These are phyloP conservation scores for Sycon ciliatum DNA, from an alignment of 37 sponge, comb jelly and placozoan genomes.

Conservation along the genomic window DNA sequence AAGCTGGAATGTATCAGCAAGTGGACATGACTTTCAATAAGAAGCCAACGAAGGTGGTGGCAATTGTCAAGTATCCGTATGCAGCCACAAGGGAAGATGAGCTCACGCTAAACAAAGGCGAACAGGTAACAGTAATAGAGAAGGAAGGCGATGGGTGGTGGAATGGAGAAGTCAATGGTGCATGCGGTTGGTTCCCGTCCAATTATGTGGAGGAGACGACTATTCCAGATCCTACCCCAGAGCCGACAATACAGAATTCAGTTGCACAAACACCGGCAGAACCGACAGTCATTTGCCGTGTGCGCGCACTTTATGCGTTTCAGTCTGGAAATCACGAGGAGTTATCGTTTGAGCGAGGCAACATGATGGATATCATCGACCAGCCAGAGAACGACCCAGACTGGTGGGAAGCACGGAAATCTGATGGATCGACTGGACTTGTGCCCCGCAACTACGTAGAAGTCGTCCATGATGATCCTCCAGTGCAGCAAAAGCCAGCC, in stretches of 20 bases:
- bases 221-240: not conserved
- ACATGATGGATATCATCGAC: conserved; percentile 64
- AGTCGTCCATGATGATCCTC: conserved; percentile 42
- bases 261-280: too few relatives aligned
- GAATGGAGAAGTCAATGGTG: conserved; percentile 58
- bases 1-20: conserved; percentile 51
- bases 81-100: conserved; percentile 65
- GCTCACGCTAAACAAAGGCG: conserved; percentile 67
- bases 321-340: conserved; percentile 76
- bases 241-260: too few relatives aligned
- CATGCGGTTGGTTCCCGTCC: conserved; percentile 83
- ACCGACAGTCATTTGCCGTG: conserved; percentile 50
- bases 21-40: conserved; percentile 31
- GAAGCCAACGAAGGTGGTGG: conserved; percentile 45
- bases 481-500: conserved; percentile 11
- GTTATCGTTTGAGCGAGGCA: conserved; percentile 59
- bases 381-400: conserved; percentile 79
- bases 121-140: conserved; percentile 69
- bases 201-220: conserved; percentile 80
- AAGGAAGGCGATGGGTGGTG: conserved; percentile 95
- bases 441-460: conserved; percentile 81
- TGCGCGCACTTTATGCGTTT: conserved; percentile 62
- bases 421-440: conserved; percentile 47
- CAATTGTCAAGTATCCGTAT: conserved; percentile 66
- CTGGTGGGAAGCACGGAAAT: conserved; percentile 78